phyloP scores from a whole-genome alignment of 23 tunicate genomes.

The Halocynthia roretzi region DNA sequence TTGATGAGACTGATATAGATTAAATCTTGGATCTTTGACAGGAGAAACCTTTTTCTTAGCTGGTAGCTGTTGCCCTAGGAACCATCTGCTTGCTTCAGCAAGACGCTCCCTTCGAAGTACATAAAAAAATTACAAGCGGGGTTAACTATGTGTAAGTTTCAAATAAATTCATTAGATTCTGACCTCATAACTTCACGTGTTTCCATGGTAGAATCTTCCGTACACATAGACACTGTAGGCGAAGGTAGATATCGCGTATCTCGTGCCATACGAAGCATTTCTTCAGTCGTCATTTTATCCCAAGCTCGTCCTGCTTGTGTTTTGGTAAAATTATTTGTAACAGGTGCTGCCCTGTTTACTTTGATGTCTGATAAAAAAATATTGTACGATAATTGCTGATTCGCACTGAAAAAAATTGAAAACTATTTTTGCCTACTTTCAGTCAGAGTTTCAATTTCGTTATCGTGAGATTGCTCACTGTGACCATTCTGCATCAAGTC shows the following conservation, averaged over 20 bases:
- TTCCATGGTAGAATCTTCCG: slow-evolving; percentile 95
- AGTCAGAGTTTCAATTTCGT: slow-evolving; percentile 46
- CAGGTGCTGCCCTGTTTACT: neutral
- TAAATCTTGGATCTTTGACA: slow-evolving; percentile 6
- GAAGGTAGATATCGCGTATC: slow-evolving; percentile 86
- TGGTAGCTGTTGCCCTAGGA: slow-evolving; percentile 52
- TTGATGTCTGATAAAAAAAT: no score
- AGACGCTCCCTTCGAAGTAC: slow-evolving; percentile 52
- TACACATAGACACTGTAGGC: slow-evolving; percentile 70
- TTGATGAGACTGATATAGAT: no score
- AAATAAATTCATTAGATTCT: neutral
- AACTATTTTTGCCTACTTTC: slow-evolving; percentile 15
- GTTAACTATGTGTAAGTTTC: neutral
- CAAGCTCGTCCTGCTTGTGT: slow-evolving; percentile 45
- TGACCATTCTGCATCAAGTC: no score
- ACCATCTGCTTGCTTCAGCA: slow-evolving; percentile 93
- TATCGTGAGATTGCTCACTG: neutral
- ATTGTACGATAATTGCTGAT: no score
- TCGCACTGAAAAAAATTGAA: no score
- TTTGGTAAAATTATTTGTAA: neutral
- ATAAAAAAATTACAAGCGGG: neutral
- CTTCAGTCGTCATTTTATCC: slow-evolving; percentile 90
- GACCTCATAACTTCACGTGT: slow-evolving; percentile 87
- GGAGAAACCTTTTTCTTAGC: neutral
- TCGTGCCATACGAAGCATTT: slow-evolving; percentile 72